These are phyloP conservation scores for Leptinotarsa defecta DNA, from an alignment of 1,140 invertebrate genomes.

Conservation along the genomic window DNA sequence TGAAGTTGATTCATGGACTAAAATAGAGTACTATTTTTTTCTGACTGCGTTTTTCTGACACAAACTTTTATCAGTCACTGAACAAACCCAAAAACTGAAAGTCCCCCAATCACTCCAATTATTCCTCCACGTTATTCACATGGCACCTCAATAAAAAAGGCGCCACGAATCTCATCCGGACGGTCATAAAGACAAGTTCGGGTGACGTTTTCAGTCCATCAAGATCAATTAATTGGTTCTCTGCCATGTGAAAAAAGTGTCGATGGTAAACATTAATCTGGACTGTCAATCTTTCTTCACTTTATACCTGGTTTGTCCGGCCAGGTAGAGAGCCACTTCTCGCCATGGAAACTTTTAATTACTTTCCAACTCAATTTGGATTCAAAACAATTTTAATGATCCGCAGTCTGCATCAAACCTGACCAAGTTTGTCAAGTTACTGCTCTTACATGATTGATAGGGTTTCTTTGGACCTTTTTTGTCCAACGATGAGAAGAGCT, in stretches of 20 bases:
- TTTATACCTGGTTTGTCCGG: slow-evolving; percentile 23
- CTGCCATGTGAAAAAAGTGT: slow-evolving; percentile 28
- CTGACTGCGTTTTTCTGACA: too few species aligned
- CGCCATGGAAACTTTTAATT: slow-evolving; percentile 17
- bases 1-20: too few species aligned
- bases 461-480: neutral
- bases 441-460: neutral
- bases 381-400: slow-evolving; percentile 29
- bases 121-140: neutral
- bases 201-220: slow-evolving; percentile 29
- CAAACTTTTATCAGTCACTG: too few species aligned
- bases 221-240: slow-evolving; percentile 28
- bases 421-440: neutral
- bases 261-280: slow-evolving; percentile 32
- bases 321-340: slow-evolving; percentile 1
- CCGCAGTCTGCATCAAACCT: slow-evolving; percentile 14
- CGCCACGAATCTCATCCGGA: slow-evolving; percentile 14
- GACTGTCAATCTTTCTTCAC: slow-evolving; percentile 31
- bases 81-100: too few species aligned
- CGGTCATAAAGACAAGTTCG: neutral
- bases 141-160: slow-evolving; percentile 10
- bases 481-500: too few species aligned
- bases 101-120: too few species aligned
- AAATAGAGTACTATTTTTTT: too few species aligned
- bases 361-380: slow-evolving; percentile 21